Base-by-base conservation (phyloP, 2,888 invertebrate genomes). In the Gymnosoma rotundatum region DNA sequence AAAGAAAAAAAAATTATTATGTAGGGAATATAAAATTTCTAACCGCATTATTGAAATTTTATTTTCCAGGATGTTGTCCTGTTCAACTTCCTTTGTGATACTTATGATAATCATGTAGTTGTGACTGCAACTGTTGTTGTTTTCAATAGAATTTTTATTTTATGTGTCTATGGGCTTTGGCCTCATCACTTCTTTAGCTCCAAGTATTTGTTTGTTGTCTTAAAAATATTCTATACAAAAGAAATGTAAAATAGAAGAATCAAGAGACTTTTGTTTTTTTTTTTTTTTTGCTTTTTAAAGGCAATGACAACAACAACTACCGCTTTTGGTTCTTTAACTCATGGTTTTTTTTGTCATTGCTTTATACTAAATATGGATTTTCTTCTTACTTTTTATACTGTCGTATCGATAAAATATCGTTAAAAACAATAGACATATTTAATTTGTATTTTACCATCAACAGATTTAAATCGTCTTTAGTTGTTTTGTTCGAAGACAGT, bases 41-140 rank as follows among this genome's bases (percentile, higher is more conserved):
- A 79, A 83, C 83, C 83, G 72, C 83, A 83, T 83, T 83, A 83
- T 83, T 79, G 83, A 79, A 76, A 83, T 76, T 64, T 70, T 58
- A 66, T 76, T 70, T 76, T 82, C 58, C 70, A 72, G 75, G 69
- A 82, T 82, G 50, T 20, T 64, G 64, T 70, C 74, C 75, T 79
- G 60, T 67, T 66, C 20, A 66, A 61, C 32, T 45, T 42, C 56
- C 63, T 25, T 72, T 48, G 21, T 72, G 14, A 16, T 58, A 76
- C 38, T 76, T 60, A 52, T 18, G 7, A 36, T 66, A 52, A 45
- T 32, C 25, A 14, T 45, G 36, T 60, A 36, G 52, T 42, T 38
- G 69, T 6, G 38, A 38, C 14, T 58, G 36, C 38, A 42, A 45
- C 60, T 50, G 56, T 56, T 74, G 58, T 36, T 64, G 48, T 64